phyloP scores from a whole-genome alignment of 1,140 invertebrate species.

The Panulirus ornatus region DNA sequence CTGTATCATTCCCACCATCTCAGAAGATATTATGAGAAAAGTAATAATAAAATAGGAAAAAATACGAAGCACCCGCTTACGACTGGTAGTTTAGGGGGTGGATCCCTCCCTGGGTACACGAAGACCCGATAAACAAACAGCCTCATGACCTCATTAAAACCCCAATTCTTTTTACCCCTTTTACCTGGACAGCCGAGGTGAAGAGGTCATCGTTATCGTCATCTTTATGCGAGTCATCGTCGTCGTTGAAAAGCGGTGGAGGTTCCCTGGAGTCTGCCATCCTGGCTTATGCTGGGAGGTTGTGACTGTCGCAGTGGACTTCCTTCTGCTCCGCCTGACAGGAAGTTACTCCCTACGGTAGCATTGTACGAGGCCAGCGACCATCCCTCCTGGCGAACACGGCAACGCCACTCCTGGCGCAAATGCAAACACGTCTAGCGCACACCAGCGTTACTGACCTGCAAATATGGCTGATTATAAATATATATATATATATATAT shows the following conservation, averaged over 20 bases:
- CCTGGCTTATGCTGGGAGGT: neutral
- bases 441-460: no score
- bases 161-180: neutral
- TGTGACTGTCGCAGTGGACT: no score
- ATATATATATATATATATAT: no score
- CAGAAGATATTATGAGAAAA: no score
- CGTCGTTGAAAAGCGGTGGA: conserved; percentile 67
- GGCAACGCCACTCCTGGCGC: neutral
- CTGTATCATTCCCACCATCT: no score
- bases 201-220: conserved; percentile 64
- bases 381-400: neutral
- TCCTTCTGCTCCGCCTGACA: neutral
- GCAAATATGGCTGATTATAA: no score
- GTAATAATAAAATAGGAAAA: no score
- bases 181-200: conserved; percentile 64
- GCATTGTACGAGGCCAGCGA: neutral
- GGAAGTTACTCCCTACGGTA: conserved; percentile 1
- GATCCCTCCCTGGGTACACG: no score
- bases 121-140: no score
- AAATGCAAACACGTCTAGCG: no score
- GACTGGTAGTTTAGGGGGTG: no score
- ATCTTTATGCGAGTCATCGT: conserved; percentile 55
- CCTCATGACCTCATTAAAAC: neutral
- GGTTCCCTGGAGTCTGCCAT: conserved; percentile 69
- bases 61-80: no score